Base-by-base conservation (phyloP, 2,113 vertebrate genomes). In the Ictidomys tridecemlineatus region DNA sequence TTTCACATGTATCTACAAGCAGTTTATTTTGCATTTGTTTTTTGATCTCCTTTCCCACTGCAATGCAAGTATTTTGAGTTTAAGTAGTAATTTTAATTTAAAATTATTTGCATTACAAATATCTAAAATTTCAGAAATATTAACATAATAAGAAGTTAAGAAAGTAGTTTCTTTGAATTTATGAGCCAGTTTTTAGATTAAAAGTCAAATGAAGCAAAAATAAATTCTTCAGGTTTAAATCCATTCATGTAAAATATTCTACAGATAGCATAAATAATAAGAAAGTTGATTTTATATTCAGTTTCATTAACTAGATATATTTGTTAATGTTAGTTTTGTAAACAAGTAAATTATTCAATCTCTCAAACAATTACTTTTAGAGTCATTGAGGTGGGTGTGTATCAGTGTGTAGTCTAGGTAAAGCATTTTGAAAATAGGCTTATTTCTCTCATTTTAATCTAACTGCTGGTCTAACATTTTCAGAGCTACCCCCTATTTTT, bases 91-190 rank as follows among this genome's bases (percentile, higher is more conserved):
- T 83, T 82, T 16, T 42, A 56, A 5, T 16, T 42, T 65, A 11
- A 4, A 67, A 63, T 37, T 53, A 6, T 58, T 83, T 74, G 30
- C 65, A 74, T 86, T 69, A 2, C 45, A 13, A 39, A 4, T 12
- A 34, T 56, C 20, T 34, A 76, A 69, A 13, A 63, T 58, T 58
- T 74, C 74, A 53, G 85, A 61, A 37, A 77, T 2, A 63, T 37
- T n/a, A 6, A 28, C 10, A 37, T 2, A 37, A 4, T 10, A 51
- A 45, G 45, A 82, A 87, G 0, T 30, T 67, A 32, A 16, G 48
- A 86, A 82, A n/a, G n/a, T n/a, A n/a, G n/a, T n/a, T 48, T 58
- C 7, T 89, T n/a, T 56, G 58, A 70, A 89, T 83, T 82, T 94
- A 39, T 77, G 4, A 94, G 13, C 24, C 14, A 77, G 28, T 20